Base-by-base conservation (phyloP, 2,888 invertebrate species). In the Tachina fera region DNA sequence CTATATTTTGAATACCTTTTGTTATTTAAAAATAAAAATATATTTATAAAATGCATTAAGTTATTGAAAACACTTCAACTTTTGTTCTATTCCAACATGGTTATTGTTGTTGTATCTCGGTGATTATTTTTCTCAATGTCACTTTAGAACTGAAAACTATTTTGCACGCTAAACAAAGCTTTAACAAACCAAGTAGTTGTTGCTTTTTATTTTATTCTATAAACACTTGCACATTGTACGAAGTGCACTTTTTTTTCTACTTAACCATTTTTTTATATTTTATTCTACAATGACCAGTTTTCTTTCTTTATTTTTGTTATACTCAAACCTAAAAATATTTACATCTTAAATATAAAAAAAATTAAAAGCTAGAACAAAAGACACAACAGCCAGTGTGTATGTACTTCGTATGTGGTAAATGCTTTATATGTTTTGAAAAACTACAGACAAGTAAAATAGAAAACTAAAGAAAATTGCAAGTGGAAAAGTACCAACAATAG, bases 111-210 rank as follows among this genome's bases (percentile, higher is more conserved):
- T 74, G 61, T 80, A 65, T 53, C 31, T 78, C 16, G 58, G 43
- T 65, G 63, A 79, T 81, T 87, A 65, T 68, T 75, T 83, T 79
- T 70, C 74, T 84, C 84, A 84, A 84, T 84, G 84, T 77, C 84
- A 81, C 72, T 84, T 67, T 67, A 67, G 56, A 72, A 77, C 71
- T 76, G 68, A 84, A 76, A 77, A 76, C 80, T 76, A 67, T 80
- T 84, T 81, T 84, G 74, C 72, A 84, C 74, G 81, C 84, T 77
- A 84, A 80, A 84, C 76, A 84, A 84, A 84, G 77, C 76, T 81
- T 84, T 41, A 72, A 77, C 71, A 77, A 72, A 80, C 76, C 67
- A 61, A 67, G 60, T 77, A 56, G 47, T 61, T 63, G 49, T 67
- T 72, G 65, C n/a, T 31, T 68, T 60, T 53, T 74, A 47, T 60